Evolutionary conservation across 2,888 invertebrate genomes (phyloP).

Genomic region (Aelia acuminata): DNA sequence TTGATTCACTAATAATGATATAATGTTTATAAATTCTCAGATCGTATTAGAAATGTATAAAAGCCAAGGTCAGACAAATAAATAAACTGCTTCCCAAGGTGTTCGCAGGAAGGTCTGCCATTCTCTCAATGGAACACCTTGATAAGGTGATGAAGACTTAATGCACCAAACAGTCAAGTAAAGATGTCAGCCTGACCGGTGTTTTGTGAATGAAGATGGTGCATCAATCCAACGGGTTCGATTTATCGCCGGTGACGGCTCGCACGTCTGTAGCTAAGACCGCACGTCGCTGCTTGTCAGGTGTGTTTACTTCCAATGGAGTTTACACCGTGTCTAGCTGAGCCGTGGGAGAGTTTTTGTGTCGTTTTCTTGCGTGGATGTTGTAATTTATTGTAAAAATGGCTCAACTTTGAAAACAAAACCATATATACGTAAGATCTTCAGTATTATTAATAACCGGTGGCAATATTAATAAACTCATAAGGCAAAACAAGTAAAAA

Average conservation of each 20-base stretch:
- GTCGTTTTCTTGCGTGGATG: not conserved
- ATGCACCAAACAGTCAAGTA: not conserved
- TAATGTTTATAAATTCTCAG: no score
- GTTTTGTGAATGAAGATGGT: conserved; percentile 1
- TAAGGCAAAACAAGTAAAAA: no score
- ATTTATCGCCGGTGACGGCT: not conserved
- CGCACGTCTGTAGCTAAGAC: not conserved
- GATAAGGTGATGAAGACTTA: conserved; percentile 6
- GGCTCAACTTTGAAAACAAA: not conserved
- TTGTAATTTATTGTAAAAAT: not conserved
- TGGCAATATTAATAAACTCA: no score
- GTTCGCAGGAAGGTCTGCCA: not conserved
- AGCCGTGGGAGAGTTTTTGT: not conserved
- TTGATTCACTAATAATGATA: no score
- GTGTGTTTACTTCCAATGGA: not conserved
- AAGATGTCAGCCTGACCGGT: conserved; percentile 14
- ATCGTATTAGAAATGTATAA: no score
- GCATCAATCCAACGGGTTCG: not conserved
- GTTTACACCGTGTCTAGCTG: not conserved
- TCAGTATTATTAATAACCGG: not conserved
- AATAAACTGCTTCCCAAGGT: not conserved
- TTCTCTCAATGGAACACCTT: conserved; percentile 10
- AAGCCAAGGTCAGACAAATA: not conserved
- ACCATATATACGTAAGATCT: not conserved
- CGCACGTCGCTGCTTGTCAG: conserved; percentile 6